These are phyloP conservation scores for Monomorium pharaonis DNA, from an alignment of 1,140 invertebrate genomes.

Conservation along the genomic window DNA sequence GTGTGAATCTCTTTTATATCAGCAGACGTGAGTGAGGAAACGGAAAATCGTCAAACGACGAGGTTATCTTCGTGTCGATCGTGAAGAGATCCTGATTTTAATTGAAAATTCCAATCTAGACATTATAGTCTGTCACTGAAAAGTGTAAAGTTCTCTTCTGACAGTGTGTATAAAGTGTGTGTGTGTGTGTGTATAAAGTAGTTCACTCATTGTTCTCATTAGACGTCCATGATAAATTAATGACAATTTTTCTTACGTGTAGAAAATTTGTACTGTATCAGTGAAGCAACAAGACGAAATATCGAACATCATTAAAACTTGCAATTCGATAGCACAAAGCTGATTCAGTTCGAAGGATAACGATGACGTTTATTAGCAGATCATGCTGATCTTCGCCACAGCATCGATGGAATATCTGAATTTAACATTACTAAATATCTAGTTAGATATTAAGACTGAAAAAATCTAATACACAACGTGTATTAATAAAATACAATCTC, in stretches of 20 bases:
- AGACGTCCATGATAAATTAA: conserved; percentile 8
- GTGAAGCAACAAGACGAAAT: background rate
- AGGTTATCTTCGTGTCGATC: background rate
- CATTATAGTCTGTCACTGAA: background rate
- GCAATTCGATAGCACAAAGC: background rate
- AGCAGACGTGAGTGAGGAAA: background rate
- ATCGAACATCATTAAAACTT: background rate
- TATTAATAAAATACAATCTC: background rate
- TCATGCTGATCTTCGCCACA: background rate
- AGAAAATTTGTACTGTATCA: background rate
- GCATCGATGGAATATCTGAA: background rate
- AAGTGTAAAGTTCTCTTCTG: background rate
- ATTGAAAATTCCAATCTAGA: background rate
- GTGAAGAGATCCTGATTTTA: background rate
- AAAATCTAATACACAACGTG: background rate
- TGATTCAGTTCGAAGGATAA: background rate
- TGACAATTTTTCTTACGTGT: background rate
- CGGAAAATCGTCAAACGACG: background rate
- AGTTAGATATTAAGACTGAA: background rate
- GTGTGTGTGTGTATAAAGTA: too few species aligned
- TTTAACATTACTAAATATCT: background rate
- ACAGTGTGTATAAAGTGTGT: conserved; percentile 19
- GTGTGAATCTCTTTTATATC: background rate
- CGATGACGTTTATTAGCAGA: background rate
- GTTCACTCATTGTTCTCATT: background rate